phyloP scores from a whole-genome alignment of 2,888 invertebrate genomes.

The Cynaeus angustus region DNA sequence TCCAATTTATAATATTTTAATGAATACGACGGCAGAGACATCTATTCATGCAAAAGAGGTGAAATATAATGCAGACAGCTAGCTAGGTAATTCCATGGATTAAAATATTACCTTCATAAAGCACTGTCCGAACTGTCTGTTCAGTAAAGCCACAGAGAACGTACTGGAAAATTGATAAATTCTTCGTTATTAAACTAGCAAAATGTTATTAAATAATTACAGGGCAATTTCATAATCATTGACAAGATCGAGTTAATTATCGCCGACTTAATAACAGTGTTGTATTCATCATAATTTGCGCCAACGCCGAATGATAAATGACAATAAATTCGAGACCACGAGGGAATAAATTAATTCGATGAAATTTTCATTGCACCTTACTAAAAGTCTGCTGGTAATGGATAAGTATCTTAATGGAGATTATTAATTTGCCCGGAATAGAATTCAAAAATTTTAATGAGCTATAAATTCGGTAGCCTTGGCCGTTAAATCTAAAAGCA shows the following conservation, averaged over 20 bases:
- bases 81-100: slow-evolving; percentile 26
- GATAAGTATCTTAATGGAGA: slow-evolving; percentile 3
- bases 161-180: slow-evolving; percentile 42
- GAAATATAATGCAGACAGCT: slow-evolving; percentile 29
- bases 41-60: slow-evolving; percentile 6
- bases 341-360: slow-evolving; percentile 10
- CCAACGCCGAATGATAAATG: slow-evolving; percentile 37
- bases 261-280: slow-evolving; percentile 31
- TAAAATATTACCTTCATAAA: slow-evolving; percentile 43
- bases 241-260: slow-evolving; percentile 46
- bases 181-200: slow-evolving; percentile 21
- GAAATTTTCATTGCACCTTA: slow-evolving; percentile 18
- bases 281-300: slow-evolving; percentile 41
- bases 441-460: slow-evolving; percentile 3
- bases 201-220: slow-evolving; percentile 46
- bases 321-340: slow-evolving; percentile 26
- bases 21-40: slow-evolving; percentile 2
- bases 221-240: slow-evolving; percentile 42
- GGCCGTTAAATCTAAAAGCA: too few relatives aligned
- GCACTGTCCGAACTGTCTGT: slow-evolving; percentile 34
- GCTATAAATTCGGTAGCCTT: background rate
- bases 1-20: slow-evolving; percentile 11
- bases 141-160: slow-evolving; percentile 18
- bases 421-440: background rate
- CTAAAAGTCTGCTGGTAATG: slow-evolving; percentile 16